phyloP scores from a whole-genome alignment of 2,797 vertebrate genomes.

The Myotis vivesi region DNA sequence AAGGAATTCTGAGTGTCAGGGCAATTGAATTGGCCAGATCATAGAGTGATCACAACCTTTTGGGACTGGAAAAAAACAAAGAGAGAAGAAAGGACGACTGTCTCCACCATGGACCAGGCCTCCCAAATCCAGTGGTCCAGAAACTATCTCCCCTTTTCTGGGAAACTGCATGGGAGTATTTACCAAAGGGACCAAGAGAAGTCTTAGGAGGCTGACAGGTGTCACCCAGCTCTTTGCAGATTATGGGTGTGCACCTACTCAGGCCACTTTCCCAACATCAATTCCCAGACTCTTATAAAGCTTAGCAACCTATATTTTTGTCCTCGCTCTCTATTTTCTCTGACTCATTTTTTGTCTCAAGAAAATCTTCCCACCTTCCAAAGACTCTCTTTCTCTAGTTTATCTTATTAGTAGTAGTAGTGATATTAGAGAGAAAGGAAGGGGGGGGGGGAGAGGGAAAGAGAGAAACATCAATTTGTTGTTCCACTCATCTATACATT shows the following conservation, averaged over 20 bases:
- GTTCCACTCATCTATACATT: not conserved
- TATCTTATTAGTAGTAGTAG: not conserved
- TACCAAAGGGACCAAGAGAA: not conserved
- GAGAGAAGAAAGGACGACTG: not conserved
- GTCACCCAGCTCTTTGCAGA: not conserved
- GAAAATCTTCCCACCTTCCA: not conserved
- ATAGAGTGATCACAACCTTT: not conserved
- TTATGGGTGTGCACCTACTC: not conserved
- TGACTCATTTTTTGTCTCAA: not conserved
- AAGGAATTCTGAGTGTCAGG: not conserved
- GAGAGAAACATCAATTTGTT: not conserved
- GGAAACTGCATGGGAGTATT: not conserved
- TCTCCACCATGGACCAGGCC: not conserved
- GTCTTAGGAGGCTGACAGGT: not conserved
- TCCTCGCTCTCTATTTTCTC: not conserved
- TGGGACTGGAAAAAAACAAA: not conserved
- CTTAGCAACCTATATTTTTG: not conserved
- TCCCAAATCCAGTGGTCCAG: not conserved
- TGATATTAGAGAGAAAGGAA: not conserved
- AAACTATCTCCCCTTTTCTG: not conserved
- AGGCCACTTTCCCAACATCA: not conserved
- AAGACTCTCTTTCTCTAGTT: not conserved
- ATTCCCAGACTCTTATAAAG: not conserved
- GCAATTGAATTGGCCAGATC: slow-evolving; percentile 21
- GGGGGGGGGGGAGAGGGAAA: not conserved